These are phyloP conservation scores for Hylyphantes graminicola DNA, from an alignment of 1,140 invertebrate species.

Conservation along the genomic window DNA sequence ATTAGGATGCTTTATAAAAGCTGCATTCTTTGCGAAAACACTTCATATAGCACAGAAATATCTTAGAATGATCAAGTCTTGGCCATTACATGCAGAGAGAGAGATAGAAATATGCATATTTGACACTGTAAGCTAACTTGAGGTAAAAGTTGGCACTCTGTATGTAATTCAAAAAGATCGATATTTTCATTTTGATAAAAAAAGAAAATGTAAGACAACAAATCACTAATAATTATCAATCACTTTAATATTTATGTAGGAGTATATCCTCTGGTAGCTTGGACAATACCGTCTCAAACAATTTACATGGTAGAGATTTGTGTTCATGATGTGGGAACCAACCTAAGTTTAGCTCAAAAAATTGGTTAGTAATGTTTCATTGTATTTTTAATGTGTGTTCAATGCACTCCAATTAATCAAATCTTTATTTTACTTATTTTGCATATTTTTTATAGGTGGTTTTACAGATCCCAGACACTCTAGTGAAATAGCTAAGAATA, in stretches of 20 bases:
- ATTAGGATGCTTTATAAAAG: no score
- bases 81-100: no score
- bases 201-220: neutral
- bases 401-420: neutral
- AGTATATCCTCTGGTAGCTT: conserved; percentile 90
- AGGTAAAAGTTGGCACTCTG: no score
- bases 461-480: conserved; percentile 78
- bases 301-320: conserved; percentile 86
- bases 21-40: no score
- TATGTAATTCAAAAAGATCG: no score
- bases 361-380: conserved; percentile 72
- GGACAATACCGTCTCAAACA: conserved; percentile 73
- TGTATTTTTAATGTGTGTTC: neutral
- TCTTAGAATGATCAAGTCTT: no score
- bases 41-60: no score
- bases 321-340: conserved; percentile 85
- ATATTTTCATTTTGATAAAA: no score
- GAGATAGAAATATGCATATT: no score
- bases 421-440: conserved; percentile 4
- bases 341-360: conserved; percentile 86
- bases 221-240: neutral
- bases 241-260: conserved; percentile 69
- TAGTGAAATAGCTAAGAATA: conserved; percentile 77
- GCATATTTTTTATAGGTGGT: conserved; percentile 68
- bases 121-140: no score